Percentiles rank a stretch among this genome's conserved stretches.
phyloP scores from a whole-genome alignment of 1,140 invertebrate species.

The Radopholus similis region DNA sequence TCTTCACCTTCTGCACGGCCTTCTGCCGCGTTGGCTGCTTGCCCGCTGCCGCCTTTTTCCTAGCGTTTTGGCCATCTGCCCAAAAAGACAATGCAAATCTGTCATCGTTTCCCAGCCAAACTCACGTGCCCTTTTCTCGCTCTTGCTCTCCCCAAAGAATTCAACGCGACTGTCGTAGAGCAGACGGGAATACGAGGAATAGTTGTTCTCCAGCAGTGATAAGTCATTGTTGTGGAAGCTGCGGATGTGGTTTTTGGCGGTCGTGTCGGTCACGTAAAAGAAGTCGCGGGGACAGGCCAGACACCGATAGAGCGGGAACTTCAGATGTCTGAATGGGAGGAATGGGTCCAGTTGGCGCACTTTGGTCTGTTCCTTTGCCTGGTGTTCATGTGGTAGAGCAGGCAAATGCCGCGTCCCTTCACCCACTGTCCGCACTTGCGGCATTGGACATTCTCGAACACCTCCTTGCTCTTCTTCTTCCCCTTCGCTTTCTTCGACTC shows the following conservation, averaged over 20 bases:
- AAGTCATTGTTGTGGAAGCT: conserved; percentile 14
- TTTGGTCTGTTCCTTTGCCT: background rate
- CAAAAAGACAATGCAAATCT: too few species aligned
- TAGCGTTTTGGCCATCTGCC: too few species aligned
- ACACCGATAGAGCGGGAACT: conserved; percentile 22
- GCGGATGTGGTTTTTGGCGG: conserved; percentile 12
- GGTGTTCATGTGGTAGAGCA: conserved; percentile 15
- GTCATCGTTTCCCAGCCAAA: too few species aligned
- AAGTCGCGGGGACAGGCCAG: conserved; percentile 21
- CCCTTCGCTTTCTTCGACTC: background rate
- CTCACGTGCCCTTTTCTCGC: too few species aligned
- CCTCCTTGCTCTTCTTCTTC: background rate
- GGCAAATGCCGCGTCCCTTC: conserved; percentile 16
- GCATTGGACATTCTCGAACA: background rate
- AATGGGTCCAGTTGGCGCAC: background rate
- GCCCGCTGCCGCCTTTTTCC: background rate
- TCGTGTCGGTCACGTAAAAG: conserved; percentile 14
- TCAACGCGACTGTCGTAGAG: conserved; percentile 3
- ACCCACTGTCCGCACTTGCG: conserved; percentile 9
- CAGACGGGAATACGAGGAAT: conserved; percentile 1
- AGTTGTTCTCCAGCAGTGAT: conserved; percentile 17
- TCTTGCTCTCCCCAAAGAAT: conserved; percentile 22
- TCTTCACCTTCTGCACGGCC: background rate
- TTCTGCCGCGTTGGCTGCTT: background rate
- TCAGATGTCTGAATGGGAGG: conserved; percentile 21